Evolutionary conservation across 2,797 vertebrate species (phyloP).

Genomic region (Neostethus bicornis): DNA sequence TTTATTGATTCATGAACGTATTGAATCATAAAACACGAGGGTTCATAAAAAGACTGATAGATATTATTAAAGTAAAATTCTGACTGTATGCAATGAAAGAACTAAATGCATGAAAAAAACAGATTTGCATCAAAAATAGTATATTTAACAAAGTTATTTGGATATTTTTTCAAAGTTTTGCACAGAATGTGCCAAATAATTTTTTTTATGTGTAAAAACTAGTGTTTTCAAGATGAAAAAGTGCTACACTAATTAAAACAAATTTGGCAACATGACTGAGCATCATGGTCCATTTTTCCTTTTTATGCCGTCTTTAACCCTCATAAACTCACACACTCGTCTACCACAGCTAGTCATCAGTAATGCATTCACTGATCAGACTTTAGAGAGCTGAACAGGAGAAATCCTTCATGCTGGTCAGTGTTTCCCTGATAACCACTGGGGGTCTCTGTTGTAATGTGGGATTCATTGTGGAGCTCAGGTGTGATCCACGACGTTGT

Average conservation of each 20-base stretch:
- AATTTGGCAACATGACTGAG: background rate
- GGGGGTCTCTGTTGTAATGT: constrained; percentile 62
- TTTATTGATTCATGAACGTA: no score
- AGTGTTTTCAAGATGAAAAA: no score
- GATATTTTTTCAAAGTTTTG: no score
- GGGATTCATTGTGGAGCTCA: constrained; percentile 27
- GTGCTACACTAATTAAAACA: background rate
- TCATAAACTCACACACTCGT: background rate
- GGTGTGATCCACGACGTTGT: constrained; percentile 37
- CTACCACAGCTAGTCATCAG: background rate
- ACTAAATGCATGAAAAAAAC: no score
- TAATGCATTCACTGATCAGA: constrained; percentile 2
- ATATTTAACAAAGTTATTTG: no score
- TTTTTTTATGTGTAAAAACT: no score
- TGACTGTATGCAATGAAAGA: no score
- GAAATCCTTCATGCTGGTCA: constrained; percentile 6
- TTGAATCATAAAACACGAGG: no score
- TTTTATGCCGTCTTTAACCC: background rate
- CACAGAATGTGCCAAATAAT: no score
- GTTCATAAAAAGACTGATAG: no score
- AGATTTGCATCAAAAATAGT: no score
- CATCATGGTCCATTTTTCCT: background rate
- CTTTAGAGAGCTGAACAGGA: background rate
- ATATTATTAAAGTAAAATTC: no score
- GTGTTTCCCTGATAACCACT: constrained; percentile 18